Base-by-base conservation (phyloP, 2,113 vertebrate species). In the Dissostichus mawsoni region DNA sequence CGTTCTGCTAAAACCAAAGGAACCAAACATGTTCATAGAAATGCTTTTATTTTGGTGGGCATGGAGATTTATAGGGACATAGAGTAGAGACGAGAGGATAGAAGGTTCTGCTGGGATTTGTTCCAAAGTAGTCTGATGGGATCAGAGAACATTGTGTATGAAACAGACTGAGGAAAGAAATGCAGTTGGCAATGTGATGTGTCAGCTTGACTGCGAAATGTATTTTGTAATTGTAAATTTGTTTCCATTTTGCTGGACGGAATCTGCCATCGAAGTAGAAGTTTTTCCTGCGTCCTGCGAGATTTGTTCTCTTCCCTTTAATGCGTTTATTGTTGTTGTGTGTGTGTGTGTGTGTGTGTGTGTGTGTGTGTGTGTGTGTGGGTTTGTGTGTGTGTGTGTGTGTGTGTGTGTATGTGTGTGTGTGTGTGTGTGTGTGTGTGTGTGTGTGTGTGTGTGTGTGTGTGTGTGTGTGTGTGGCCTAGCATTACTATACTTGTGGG, bases 61-160 rank as follows among this genome's bases (percentile, higher is more conserved):
- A 8, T 14, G n/a, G 51, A 20, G 20, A 18, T 7, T 36, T 50
- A 69, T n/a, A 11, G 58, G 11, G 52, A 61, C 36, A 41, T 4
- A 44, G 2, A 63, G 8, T 4, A 11, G 73, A 67, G 36, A 2
- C 5, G 0, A 61, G 20, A 25, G 9, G 50, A 64, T 33, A 53
- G 2, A 18, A 62, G 29, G 44, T 76, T 75, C 58, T 64, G 59
- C 29, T 58, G 18, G 63, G 33, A 50, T 51, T n/a, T 2, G 3
- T 48, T 75, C 58, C 51, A 57, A 51, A 69, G 64, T 33, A 2
- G 8, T 44, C 20, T 20, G 45, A 70, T 29, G 70, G 63, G n/a
- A 68, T 53, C 33, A 14, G 52, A 61, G 62, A 52, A 61, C 17
- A 36, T 9, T 59, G 20, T 62, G 52, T 20, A 23, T 66, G 4